These are phyloP conservation scores for Diploscapter pachys DNA, from an alignment of 1,140 invertebrate genomes.

Conservation along the genomic window DNA sequence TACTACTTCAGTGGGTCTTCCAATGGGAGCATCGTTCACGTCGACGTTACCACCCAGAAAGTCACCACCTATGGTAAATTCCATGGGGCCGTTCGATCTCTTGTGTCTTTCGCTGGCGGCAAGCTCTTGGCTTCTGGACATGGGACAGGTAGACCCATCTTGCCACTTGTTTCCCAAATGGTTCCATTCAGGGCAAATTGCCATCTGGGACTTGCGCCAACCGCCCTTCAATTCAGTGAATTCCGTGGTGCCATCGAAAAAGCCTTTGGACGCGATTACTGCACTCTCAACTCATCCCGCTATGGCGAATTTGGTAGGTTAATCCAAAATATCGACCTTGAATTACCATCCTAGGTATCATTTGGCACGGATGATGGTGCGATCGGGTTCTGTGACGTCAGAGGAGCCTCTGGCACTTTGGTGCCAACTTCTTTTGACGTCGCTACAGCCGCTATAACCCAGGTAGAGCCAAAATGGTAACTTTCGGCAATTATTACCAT, in stretches of 20 bases:
- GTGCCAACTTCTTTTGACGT: conserved; percentile 8
- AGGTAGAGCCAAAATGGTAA: neutral
- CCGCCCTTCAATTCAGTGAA: neutral
- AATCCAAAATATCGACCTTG: neutral
- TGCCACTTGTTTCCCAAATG: neutral
- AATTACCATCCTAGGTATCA: neutral
- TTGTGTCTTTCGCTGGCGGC: conserved; percentile 1
- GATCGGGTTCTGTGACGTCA: conserved; percentile 17
- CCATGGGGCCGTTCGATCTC: neutral
- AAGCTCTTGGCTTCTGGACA: conserved; percentile 1
- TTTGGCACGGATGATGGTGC: conserved; percentile 26
- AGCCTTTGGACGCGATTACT: conserved; percentile 10
- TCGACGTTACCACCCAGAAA: conserved; percentile 14
- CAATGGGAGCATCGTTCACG: conserved; percentile 10
- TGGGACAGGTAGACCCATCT: conserved; percentile 1
- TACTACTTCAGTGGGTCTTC: conserved; percentile 25
- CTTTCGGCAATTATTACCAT: neutral
- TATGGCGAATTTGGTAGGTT: conserved; percentile 16
- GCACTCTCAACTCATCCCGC: conserved; percentile 21
- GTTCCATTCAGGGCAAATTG: conserved; percentile 10
- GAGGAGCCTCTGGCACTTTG: neutral
- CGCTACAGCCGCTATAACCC: conserved; percentile 5
- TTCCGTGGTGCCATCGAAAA: conserved; percentile 21
- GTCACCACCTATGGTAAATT: neutral
- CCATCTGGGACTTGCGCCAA: conserved; percentile 24